phyloP scores from a whole-genome alignment of 1,140 invertebrate genomes.

The Papilio polyxenes region DNA sequence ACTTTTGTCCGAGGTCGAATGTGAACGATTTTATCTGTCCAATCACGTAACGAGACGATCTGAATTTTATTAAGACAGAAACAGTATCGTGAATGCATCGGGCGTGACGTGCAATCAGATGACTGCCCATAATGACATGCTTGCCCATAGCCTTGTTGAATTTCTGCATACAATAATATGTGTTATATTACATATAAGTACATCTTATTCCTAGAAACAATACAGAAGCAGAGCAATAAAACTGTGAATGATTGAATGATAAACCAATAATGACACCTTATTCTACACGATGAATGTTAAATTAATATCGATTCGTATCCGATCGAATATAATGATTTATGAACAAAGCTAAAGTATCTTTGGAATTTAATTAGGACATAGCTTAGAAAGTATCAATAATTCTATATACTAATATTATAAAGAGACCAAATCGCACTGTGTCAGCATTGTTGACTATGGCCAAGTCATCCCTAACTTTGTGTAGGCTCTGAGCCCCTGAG shows the following conservation, averaged over 20 bases:
- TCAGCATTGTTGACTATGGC: no score
- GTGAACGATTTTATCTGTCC: background rate
- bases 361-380: no score
- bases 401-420: background rate
- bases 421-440: no score
- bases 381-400: no score
- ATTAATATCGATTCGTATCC: background rate
- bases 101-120: conserved; percentile 47
- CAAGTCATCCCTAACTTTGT: no score
- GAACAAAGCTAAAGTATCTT: background rate
- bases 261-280: background rate
- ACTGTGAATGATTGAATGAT: background rate
- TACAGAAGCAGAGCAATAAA: background rate
- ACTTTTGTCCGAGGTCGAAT: conserved; percentile 25
- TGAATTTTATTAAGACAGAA: conserved; percentile 41
- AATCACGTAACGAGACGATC: conserved; percentile 30
- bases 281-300: background rate
- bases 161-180: conserved; percentile 47
- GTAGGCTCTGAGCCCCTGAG: no score
- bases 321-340: background rate
- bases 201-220: conserved; percentile 47
- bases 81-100: conserved; percentile 40
- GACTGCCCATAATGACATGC: conserved; percentile 42
- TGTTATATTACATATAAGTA: conserved; percentile 39
- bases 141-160: conserved; percentile 42